Evolutionary conservation across 2,113 vertebrate species (phyloP).

Genomic region (Isichthys henryi): DNA sequence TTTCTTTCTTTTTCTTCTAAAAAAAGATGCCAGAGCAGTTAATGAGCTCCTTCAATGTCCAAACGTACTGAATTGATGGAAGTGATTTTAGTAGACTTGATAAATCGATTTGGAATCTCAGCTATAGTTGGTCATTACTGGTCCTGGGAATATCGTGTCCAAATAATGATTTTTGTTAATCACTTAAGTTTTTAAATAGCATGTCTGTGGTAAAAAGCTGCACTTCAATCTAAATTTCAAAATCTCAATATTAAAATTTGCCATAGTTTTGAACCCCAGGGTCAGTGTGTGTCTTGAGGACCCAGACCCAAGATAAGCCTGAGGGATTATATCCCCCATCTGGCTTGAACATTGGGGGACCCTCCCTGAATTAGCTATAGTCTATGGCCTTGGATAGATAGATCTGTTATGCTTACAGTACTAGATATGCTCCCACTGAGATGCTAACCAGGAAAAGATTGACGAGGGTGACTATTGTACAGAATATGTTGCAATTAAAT

Average conservation of each 20-base stretch:
- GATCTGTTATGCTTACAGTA: neutral
- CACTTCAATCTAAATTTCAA: neutral
- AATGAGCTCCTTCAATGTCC: neutral
- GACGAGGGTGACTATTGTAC: neutral
- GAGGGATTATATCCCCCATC: neutral
- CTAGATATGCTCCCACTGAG: neutral
- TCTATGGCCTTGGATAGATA: neutral
- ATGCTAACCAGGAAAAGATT: neutral
- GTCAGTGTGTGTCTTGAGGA: neutral
- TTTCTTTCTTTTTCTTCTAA: conserved; percentile 66
- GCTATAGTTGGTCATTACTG: neutral
- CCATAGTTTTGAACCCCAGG: neutral
- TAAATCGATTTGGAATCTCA: neutral
- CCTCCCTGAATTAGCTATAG: neutral
- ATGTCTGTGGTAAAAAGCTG: neutral
- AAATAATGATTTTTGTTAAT: neutral
- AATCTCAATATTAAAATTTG: neutral
- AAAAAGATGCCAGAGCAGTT: neutral
- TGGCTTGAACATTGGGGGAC: neutral
- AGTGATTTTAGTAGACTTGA: neutral
- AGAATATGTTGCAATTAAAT: neutral
- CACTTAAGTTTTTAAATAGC: neutral
- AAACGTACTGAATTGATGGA: neutral
- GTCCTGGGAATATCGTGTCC: neutral
- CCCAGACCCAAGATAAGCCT: neutral